Evolutionary conservation across 2,888 invertebrate genomes (phyloP).

Genomic region (Hydrotaea cyrtoneurina): DNA sequence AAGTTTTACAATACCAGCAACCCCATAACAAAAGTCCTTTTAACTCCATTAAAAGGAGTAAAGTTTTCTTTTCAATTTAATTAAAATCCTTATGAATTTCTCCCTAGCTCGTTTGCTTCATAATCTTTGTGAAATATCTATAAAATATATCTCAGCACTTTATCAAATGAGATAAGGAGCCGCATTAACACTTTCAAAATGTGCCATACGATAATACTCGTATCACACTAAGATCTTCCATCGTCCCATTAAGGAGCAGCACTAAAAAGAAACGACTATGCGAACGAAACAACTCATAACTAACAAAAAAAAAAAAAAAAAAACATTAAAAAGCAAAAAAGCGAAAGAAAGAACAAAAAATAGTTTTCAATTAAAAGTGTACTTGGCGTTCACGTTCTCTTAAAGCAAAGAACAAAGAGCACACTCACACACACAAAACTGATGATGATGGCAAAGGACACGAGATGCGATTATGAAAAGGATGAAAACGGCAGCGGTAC

Average conservation of each 20-base stretch:
- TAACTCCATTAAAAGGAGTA: too few relatives aligned
- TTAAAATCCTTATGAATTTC: background rate
- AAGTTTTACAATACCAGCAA: too few relatives aligned
- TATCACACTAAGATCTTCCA: slow-evolving; percentile 7
- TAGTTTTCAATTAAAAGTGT: slow-evolving; percentile 34
- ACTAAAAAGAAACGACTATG: slow-evolving; percentile 1
- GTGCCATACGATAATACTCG: background rate
- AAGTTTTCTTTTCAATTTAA: background rate
- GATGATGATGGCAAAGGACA: slow-evolving; percentile 32
- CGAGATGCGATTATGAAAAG: slow-evolving; percentile 16
- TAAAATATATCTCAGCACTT: background rate
- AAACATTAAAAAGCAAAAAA: background rate
- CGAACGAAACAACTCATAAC: slow-evolving; percentile 11
- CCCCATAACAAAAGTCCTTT: too few relatives aligned
- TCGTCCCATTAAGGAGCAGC: slow-evolving; percentile 3
- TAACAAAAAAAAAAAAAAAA: background rate
- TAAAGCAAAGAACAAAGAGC: slow-evolving; percentile 6
- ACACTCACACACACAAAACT: too few relatives aligned
- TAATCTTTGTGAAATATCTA: slow-evolving; percentile 3
- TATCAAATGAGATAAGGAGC: slow-evolving; percentile 1
- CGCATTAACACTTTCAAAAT: slow-evolving; percentile 23
- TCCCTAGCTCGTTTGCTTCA: background rate
- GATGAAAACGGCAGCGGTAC: background rate
- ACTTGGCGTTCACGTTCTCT: slow-evolving; percentile 1
- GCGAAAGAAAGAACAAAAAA: background rate